These are phyloP conservation scores for Halichoerus grypus DNA, from an alignment of 2,113 vertebrate genomes.

Conservation along the genomic window DNA sequence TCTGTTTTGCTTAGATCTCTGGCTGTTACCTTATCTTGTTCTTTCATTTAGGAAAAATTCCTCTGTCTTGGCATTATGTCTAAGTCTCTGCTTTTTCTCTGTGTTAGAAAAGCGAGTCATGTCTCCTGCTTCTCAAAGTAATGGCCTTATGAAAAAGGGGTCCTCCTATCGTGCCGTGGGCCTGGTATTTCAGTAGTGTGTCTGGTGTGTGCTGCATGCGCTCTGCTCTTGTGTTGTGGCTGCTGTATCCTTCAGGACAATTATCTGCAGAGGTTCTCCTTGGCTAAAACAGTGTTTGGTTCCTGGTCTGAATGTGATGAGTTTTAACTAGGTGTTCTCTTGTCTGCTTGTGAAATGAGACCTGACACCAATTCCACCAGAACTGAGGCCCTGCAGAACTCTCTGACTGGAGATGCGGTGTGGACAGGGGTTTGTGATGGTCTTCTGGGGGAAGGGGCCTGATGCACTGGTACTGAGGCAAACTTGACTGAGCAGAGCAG, in stretches of 20 bases:
- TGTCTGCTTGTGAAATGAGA: not conserved
- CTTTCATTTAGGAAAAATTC: not conserved
- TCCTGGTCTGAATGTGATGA: not conserved
- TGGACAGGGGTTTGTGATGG: not conserved
- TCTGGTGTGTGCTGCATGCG: not conserved
- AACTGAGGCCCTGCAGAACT: not conserved
- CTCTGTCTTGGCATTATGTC: not conserved
- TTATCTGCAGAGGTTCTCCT: not conserved
- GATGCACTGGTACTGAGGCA: not conserved
- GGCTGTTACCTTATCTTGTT: not conserved
- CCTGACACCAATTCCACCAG: not conserved
- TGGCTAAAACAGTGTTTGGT: not conserved
- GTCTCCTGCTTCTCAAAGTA: not conserved
- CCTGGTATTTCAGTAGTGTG: not conserved
- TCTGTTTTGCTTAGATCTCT: not conserved
- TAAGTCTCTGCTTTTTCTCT: not conserved
- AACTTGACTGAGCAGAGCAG: not conserved
- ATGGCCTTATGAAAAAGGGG: not conserved
- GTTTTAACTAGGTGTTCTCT: not conserved
- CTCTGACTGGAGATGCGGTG: not conserved
- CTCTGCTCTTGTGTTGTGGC: not conserved
- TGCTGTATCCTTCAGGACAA: not conserved
- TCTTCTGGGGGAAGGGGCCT: not conserved
- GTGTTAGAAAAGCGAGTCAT: not conserved
- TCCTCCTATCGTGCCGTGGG: not conserved